These are phyloP conservation scores for Rhizoglyphus robini DNA, from an alignment of 1,140 invertebrate genomes.

Conservation along the genomic window DNA sequence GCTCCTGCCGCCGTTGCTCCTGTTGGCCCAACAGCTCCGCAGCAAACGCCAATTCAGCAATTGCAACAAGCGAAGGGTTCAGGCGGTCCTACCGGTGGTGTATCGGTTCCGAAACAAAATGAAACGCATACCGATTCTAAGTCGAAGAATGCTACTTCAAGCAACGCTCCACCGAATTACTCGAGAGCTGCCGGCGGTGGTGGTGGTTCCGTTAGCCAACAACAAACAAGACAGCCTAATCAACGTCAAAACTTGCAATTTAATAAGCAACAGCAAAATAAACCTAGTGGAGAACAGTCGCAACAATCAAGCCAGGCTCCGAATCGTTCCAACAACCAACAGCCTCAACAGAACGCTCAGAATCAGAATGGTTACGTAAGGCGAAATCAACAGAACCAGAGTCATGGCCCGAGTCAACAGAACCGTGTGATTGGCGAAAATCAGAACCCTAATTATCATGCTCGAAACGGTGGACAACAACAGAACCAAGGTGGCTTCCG, in stretches of 20 bases:
- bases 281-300: neutral
- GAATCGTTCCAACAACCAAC: neutral
- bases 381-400: neutral
- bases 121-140: too few relatives aligned
- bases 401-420: too few relatives aligned
- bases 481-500: conserved; percentile 9
- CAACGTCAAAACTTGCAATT: neutral
- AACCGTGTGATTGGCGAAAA: neutral
- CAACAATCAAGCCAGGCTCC: neutral
- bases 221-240: neutral
- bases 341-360: neutral
- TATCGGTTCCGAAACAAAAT: too few relatives aligned
- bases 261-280: neutral
- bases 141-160: too few relatives aligned
- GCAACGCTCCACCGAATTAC: neutral
- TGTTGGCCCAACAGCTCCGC: neutral
- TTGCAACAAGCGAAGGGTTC: neutral
- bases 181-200: neutral
- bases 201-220: neutral
- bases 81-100: too few relatives aligned
- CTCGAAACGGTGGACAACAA: neutral
- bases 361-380: neutral
- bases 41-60: neutral
- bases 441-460: neutral
- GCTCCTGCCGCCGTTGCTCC: neutral